Percentiles rank a stretch among this genome's conserved stretches.
Conservation (phyloP, 2,113 vertebrate genomes). For the Indri indri region DNA sequence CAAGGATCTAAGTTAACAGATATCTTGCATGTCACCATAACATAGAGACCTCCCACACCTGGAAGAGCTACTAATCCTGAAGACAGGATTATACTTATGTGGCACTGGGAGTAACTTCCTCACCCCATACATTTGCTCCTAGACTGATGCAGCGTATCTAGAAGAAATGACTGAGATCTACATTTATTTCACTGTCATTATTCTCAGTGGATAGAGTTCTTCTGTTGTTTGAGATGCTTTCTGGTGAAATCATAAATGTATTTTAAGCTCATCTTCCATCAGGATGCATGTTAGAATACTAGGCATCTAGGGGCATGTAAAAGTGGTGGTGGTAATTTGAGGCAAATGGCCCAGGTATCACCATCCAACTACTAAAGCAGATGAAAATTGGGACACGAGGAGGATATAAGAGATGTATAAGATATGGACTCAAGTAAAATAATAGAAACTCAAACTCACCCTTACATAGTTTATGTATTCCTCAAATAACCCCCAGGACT, state of each 20-base stretch:
- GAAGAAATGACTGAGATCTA: not conserved
- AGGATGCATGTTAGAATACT: not conserved
- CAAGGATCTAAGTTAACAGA: not conserved
- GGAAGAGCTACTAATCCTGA: not conserved
- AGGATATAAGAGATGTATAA: not conserved
- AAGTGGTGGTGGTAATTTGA: not conserved
- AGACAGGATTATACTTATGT: accelerated
- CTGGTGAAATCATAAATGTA: not conserved
- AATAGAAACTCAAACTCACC: not conserved
- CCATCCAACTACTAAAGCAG: not conserved
- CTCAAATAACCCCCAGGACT: not conserved
- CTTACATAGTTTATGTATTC: not conserved
- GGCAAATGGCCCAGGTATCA: not conserved
- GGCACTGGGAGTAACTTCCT: not conserved
- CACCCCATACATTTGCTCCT: not conserved
- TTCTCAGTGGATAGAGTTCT: not conserved
- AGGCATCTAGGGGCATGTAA: not conserved
- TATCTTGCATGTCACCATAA: not conserved
- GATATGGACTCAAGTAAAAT: not conserved
- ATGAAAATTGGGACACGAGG: not conserved
- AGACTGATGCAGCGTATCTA: not conserved
- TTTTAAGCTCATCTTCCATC: not conserved
- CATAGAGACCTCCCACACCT: not conserved
- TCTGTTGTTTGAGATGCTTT: not conserved
- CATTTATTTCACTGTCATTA: not conserved